Evolutionary conservation across 2,797 vertebrate species (phyloP), one percentile per base, ranked within the genome.

Genomic region (Danio kyathit): DNA sequence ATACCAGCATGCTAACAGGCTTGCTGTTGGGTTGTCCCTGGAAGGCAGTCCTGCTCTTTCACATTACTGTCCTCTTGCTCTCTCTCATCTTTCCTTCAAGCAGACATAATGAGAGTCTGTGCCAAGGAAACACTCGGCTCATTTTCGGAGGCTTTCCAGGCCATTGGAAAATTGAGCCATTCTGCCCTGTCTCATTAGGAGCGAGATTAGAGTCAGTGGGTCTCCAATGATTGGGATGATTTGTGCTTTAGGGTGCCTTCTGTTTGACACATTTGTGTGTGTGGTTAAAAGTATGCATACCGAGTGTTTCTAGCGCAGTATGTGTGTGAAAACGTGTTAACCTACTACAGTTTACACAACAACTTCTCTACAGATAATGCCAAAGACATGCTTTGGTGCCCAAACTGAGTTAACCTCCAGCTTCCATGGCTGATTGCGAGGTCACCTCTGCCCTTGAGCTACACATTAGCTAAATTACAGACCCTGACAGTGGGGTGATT

Each of bases 81-180:
- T 61, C 65, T 67, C 48, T 61, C 64, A 52, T 70, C 69, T 64
- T 83, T 46, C 65, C 43, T 54, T 60, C 43, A 46, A 61, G 67
- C 78, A 71, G 57, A 82, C 70, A 82, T 85, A 87, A 88, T 85
- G 84, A 86, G 79, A 82, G 75, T 76, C 43, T 82, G 87, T 83
- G 88, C 86, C 79, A 63, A 83, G 61, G 74, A 78, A 86, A 81
- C 85, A 84, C 85, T 84, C 48, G 74, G 82, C 86, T 84, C 80
- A 78, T 87, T 88, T 86, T 87, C 81, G 40, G 43, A 81, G 81
- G 73, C 77, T 84, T 88, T 85, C 82, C 85, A 83, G 84, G 64
- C 84, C 82, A 83, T 79, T 86, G 84, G 76, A 76, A 88, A 87
- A 88, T 85, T 79, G 84, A 86, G 86, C 83, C 83, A 76, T 82